phyloP scores from a whole-genome alignment of 2,888 invertebrate genomes.

The Punctoribates punctum region DNA sequence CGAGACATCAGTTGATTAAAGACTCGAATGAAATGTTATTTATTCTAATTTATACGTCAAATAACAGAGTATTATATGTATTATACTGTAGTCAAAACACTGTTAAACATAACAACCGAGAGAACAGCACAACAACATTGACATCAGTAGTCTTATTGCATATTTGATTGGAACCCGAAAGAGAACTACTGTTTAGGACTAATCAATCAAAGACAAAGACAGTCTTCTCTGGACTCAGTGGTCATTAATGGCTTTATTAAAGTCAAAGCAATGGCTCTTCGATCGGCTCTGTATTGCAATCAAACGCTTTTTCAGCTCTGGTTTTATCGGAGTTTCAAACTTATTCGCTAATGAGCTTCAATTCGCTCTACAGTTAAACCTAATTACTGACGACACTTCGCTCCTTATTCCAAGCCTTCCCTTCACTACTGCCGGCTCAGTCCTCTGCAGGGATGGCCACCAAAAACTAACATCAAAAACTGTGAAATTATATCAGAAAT shows the following conservation, averaged over 20 bases:
- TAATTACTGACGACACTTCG: constrained; percentile 29
- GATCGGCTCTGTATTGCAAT: constrained; percentile 19
- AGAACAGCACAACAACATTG: neutral
- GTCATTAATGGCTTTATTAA: constrained; percentile 27
- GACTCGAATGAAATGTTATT: constrained; percentile 4
- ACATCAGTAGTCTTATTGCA: constrained; percentile 15
- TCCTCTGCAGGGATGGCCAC: neutral
- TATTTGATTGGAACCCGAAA: neutral
- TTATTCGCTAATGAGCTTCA: constrained; percentile 37
- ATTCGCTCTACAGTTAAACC: constrained; percentile 32
- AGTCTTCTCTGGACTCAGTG: neutral
- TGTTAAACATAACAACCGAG: neutral
- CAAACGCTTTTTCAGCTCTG: neutral
- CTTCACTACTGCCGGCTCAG: neutral
- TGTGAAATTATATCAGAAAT: neutral
- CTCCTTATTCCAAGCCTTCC: no score
- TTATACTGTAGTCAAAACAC: neutral
- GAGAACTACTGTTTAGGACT: neutral
- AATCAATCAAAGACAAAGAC: constrained; percentile 26
- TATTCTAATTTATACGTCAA: constrained; percentile 11
- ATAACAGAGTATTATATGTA: no score
- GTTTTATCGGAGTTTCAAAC: constrained; percentile 30
- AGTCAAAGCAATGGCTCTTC: neutral
- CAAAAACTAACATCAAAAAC: neutral
- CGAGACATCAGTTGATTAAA: neutral